These are phyloP conservation scores for Hemicrepidius hirtus DNA, from an alignment of 2,888 invertebrate genomes.

Conservation along the genomic window DNA sequence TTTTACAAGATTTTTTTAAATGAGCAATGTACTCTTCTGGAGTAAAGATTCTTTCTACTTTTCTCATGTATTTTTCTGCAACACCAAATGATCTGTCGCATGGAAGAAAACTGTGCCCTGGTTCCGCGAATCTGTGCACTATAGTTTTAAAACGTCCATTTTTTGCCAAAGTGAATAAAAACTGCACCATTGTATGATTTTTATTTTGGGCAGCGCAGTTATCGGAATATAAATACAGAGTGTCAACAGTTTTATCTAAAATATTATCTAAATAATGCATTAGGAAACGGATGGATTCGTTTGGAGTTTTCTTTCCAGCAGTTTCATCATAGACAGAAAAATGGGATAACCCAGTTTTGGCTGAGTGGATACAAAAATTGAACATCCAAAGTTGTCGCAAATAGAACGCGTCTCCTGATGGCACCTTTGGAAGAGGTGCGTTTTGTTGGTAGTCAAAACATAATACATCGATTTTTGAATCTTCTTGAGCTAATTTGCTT, in stretches of 20 bases:
- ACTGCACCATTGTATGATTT: slow-evolving; percentile 32
- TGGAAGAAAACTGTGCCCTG: slow-evolving; percentile 4
- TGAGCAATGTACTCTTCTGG: too few species aligned
- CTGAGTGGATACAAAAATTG: slow-evolving; percentile 56
- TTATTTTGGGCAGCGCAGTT: slow-evolving; percentile 48
- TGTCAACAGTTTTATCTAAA: slow-evolving; percentile 39
- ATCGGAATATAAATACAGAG: slow-evolving; percentile 53
- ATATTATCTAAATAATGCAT: slow-evolving; percentile 44
- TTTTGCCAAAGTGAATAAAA: slow-evolving; percentile 16
- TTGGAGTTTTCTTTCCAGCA: slow-evolving; percentile 46
- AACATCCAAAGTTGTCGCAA: slow-evolving; percentile 53
- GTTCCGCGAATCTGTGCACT: slow-evolving; percentile 40
- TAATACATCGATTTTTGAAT: too few species aligned
- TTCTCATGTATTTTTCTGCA: too few species aligned
- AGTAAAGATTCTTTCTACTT: too few species aligned
- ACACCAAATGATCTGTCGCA: too few species aligned
- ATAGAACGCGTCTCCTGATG: slow-evolving; percentile 54
- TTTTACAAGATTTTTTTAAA: too few species aligned
- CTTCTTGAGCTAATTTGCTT: too few species aligned
- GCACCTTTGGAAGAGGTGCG: slow-evolving; percentile 52
- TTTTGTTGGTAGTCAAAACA: slow-evolving; percentile 48
- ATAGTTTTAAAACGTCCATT: slow-evolving; percentile 25
- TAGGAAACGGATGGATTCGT: slow-evolving; percentile 50
- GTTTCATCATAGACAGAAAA: slow-evolving; percentile 55
- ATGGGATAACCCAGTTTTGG: slow-evolving; percentile 48